Base-by-base conservation (phyloP, 2,797 vertebrate species). In the Lophius americanus region DNA sequence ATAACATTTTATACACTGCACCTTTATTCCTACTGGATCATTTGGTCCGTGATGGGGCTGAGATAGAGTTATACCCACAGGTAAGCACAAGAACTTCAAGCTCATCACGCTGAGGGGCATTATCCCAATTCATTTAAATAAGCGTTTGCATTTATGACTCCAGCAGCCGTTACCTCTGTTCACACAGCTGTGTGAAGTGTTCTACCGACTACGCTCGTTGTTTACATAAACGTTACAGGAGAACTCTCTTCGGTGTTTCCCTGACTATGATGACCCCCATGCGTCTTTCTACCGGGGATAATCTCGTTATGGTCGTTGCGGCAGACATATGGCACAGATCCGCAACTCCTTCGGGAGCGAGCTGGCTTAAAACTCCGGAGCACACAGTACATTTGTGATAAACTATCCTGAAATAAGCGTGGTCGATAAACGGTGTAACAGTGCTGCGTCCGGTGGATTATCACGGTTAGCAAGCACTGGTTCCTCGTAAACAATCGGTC, bases 281-380 rank as follows among this genome's bases (percentile, higher is more conserved):
- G 67, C 66, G 75, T 73, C 73, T 74, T 83, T 68, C 2, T 13
- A 5, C 41, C 39, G 53, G 47, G 23, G 56, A 32, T 67, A 68
- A 68, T 69, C 38, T 57, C 43, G 53, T 37, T 73, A 59, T 83
- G 74, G 79, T 90, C 85, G 82, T 75, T 68, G 64, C 64, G 32
- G 12, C 47, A 41, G 50, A 35, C 63, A 46, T 32, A 42, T 48
- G 50, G 47, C 47, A 52, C 0, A 6, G 14, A 10, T 80, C 38
- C 11, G 53, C 36, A 33, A 4, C 35, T 48, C 57, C 23, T 44
- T 51, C 37, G 5, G 49, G 6, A 56, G 7, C 44, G 23, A 14
- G 9, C 47, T 0, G 11, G 9, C 37, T 44, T 8, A 32, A 50
- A 0, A 36, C 33, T 14, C 3, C 2, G 38, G 14, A 69, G 43